Conservation (phyloP, 2,797 vertebrate species). For the Brachymystax lenok region DNA sequence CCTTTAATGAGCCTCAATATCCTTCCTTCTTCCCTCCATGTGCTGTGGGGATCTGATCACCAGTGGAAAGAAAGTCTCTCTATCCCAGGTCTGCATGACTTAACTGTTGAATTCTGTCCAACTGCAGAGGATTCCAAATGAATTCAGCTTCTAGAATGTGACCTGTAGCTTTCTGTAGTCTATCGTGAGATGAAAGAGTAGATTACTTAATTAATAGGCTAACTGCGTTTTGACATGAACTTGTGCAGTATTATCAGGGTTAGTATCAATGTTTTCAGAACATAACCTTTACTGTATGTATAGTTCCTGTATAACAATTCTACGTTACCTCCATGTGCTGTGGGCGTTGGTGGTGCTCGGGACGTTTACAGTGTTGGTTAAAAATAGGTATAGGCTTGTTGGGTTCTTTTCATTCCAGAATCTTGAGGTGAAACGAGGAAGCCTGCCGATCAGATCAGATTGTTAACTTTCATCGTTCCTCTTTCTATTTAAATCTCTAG, state of each 20-base stretch:
- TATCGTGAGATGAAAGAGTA: slow-evolving; percentile 25
- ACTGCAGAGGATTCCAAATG: slow-evolving; percentile 65
- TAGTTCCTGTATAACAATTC: too few species aligned
- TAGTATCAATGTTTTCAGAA: too few species aligned
- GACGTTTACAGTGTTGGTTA: too few species aligned
- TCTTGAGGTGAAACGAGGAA: too few species aligned
- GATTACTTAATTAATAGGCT: slow-evolving; percentile 41
- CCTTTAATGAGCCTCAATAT: neutral
- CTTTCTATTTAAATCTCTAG: neutral
- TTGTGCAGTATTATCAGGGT: neutral
- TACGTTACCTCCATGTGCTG: too few species aligned
- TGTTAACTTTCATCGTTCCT: too few species aligned
- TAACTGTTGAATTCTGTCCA: slow-evolving; percentile 50
- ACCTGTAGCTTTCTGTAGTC: slow-evolving; percentile 1
- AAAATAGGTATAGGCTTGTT: too few species aligned
- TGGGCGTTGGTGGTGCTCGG: too few species aligned
- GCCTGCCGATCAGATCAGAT: too few species aligned
- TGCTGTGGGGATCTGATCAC: neutral
- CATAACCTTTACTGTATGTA: too few species aligned
- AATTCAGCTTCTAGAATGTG: slow-evolving; percentile 56
- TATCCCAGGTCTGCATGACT: slow-evolving; percentile 13
- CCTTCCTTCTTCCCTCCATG: neutral
- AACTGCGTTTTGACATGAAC: too few species aligned
- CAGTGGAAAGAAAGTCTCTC: neutral
- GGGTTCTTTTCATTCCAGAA: too few species aligned